phyloP scores from a whole-genome alignment of 1,140 invertebrate species.

The Apis florea region DNA sequence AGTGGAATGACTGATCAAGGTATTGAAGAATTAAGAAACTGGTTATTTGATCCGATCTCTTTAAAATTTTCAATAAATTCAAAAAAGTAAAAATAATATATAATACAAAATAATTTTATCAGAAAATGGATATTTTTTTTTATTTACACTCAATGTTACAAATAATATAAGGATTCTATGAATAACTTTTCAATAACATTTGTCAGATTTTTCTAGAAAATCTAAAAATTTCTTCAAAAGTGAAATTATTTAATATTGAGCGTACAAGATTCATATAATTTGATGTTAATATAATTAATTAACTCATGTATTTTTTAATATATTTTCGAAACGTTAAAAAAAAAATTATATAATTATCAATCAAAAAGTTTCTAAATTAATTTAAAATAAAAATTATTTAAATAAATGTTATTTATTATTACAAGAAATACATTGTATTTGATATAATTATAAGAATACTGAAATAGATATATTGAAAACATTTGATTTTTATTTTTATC shows the following conservation, averaged over 20 bases:
- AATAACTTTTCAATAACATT: slow-evolving; percentile 5
- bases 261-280: background rate
- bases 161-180: slow-evolving; percentile 63
- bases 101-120: slow-evolving; percentile 7
- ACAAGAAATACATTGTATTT: slow-evolving; percentile 1
- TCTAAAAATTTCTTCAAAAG: background rate
- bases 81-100: slow-evolving; percentile 42
- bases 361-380: slow-evolving; percentile 22
- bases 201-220: background rate
- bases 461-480: background rate
- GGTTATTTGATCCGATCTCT: slow-evolving; percentile 79
- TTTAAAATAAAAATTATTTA: slow-evolving; percentile 20
- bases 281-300: background rate
- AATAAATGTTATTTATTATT: background rate
- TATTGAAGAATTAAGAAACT: slow-evolving; percentile 84
- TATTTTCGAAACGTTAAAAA: background rate
- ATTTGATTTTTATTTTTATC: background rate
- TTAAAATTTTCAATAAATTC: slow-evolving; percentile 55
- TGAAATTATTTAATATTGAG: background rate
- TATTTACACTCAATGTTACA: slow-evolving; percentile 70
- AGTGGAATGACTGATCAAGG: slow-evolving; percentile 87
- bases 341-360: background rate
- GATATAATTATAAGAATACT: background rate
- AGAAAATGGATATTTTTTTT: slow-evolving; percentile 56
- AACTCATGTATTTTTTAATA: background rate